A percentile compares a stretch with the other conserved stretches of the same genome.
Conservation (phyloP, 2,113 vertebrate genomes). For the Tricholaema leucomelas region DNA sequence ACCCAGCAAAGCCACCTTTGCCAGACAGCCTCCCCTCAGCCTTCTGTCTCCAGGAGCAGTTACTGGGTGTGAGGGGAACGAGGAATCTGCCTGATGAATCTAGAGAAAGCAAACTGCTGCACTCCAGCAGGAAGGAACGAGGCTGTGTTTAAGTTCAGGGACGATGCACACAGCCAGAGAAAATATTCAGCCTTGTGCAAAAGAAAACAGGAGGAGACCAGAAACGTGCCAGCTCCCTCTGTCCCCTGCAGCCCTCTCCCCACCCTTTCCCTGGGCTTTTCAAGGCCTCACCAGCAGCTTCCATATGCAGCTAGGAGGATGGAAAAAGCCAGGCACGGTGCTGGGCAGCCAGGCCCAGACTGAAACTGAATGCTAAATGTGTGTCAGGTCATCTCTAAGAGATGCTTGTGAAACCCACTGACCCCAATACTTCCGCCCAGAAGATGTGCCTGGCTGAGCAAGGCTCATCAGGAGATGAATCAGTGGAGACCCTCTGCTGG, state of each 20-base stretch:
- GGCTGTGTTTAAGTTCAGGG: constrained; percentile 38
- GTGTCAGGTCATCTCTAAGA: neutral
- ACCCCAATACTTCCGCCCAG: neutral
- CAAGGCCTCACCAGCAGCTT: neutral
- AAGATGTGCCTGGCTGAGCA: neutral
- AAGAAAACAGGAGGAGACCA: constrained; percentile 29
- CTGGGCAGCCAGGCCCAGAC: neutral
- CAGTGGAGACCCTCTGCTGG: neutral
- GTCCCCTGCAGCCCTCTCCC: neutral
- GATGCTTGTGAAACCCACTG: neutral
- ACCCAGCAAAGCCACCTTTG: too few species aligned
- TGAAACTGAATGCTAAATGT: neutral
- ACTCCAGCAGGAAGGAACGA: constrained; percentile 1
- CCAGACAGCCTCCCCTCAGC: neutral
- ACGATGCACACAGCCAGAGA: neutral
- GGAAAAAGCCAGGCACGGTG: fast-evolving
- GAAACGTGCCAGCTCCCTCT: neutral
- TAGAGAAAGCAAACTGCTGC: constrained; percentile 35
- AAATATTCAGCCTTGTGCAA: constrained; percentile 33
- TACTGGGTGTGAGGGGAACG: neutral
- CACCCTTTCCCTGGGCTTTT: neutral
- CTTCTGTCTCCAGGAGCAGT: neutral
- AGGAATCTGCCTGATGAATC: constrained; percentile 16
- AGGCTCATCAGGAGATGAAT: neutral
- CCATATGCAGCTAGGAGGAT: neutral